Conservation (phyloP, 2,797 vertebrate genomes). For the Lepidocolaptes lacrymiger region DNA sequence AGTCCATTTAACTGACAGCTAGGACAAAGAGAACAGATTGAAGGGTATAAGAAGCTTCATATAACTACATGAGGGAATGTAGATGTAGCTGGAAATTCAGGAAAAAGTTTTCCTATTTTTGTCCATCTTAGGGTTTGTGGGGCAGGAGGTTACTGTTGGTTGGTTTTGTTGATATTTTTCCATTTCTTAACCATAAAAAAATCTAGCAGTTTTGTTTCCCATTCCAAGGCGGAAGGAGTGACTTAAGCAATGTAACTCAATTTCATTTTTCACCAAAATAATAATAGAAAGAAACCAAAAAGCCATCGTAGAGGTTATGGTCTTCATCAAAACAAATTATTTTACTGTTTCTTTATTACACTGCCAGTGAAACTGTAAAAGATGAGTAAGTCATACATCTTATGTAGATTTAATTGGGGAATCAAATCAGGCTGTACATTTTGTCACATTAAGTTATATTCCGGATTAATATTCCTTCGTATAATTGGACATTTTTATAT, state of each 20-base stretch:
- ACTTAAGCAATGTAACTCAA: neutral
- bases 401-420: neutral
- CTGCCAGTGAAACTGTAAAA: neutral
- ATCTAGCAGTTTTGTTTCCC: neutral
- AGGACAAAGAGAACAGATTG: neutral
- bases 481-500: neutral
- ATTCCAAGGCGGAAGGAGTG: neutral
- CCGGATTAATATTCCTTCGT: neutral
- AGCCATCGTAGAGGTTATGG: neutral
- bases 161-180: neutral
- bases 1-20: neutral
- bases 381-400: neutral
- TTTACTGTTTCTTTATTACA: neutral
- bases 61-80: neutral
- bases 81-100: neutral
- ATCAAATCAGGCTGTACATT: neutral
- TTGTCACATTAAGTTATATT: neutral
- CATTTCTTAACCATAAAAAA: neutral
- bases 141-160: neutral
- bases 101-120: neutral
- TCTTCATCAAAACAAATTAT: neutral
- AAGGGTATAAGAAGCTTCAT: neutral
- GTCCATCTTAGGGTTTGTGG: neutral
- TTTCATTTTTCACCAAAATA: neutral
- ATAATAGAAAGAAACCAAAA: neutral